Evolutionary conservation across 2,888 invertebrate genomes (phyloP).

Genomic region (Drosophila neonasuta): DNA sequence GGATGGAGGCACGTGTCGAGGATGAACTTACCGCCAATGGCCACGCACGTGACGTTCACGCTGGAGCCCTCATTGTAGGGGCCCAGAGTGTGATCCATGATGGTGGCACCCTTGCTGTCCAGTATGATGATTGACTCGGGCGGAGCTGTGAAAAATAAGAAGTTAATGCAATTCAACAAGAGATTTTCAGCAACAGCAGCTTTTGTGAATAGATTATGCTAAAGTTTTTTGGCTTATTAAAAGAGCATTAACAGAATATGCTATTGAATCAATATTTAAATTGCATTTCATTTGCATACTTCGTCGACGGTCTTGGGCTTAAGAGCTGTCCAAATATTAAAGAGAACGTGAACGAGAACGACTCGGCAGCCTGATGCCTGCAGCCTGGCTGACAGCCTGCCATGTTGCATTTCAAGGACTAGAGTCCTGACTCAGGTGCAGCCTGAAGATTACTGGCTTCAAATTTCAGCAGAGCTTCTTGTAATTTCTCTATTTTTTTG

Average conservation of each 20-base stretch:
- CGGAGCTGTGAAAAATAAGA: conserved; percentile 85
- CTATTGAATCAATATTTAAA: conserved; percentile 5
- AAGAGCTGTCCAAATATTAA: conserved; percentile 36
- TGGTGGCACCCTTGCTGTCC: conserved; percentile 89
- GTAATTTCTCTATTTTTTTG: conserved; percentile 9
- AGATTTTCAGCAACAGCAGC: background rate
- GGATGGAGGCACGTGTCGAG: conserved; percentile 31
- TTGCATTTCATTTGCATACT: conserved; percentile 19
- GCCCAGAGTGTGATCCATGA: conserved; percentile 89
- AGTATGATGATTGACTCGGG: conserved; percentile 91
- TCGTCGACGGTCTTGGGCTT: background rate
- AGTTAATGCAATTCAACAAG: conserved; percentile 2
- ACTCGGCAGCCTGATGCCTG: conserved; percentile 1
- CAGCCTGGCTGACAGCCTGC: conserved; percentile 33
- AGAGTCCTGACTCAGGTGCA: conserved; percentile 22
- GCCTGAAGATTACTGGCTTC: conserved; percentile 19
- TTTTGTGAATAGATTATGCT: background rate
- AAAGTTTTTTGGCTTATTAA: conserved; percentile 2
- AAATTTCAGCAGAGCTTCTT: conserved; percentile 33
- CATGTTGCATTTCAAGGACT: conserved; percentile 47
- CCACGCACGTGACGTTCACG: conserved; percentile 91
- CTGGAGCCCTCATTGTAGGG: conserved; percentile 93
- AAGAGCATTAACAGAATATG: background rate
- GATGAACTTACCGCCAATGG: conserved; percentile 88
- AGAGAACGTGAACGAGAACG: background rate